Percentiles rank a stretch among this genome's conserved stretches.
These are phyloP conservation scores for Poeciliopsis turneri DNA, from an alignment of 2,797 vertebrate genomes.

Conservation along the genomic window DNA sequence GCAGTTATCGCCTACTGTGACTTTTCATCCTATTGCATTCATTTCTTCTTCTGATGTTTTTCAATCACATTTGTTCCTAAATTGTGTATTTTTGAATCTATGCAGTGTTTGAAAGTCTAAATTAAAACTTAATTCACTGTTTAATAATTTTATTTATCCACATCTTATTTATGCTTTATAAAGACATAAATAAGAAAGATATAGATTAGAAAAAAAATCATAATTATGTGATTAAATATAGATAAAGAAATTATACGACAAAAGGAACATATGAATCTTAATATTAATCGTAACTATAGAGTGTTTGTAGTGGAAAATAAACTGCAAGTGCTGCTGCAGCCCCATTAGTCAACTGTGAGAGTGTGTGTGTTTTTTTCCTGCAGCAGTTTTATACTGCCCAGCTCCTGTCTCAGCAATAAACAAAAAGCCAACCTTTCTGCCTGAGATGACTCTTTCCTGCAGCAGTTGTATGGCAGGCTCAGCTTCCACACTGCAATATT, in stretches of 20 bases:
- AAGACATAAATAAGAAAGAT: neutral
- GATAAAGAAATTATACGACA: conserved; percentile 12
- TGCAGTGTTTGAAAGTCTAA: neutral
- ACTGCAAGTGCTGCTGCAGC: conserved; percentile 43
- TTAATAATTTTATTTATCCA: neutral
- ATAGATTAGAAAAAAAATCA: neutral
- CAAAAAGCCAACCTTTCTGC: conserved; percentile 26
- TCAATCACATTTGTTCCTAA: neutral
- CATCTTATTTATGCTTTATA: neutral
- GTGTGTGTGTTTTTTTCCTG: conserved; percentile 30
- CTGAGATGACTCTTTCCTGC: conserved; percentile 25
- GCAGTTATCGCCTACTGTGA: neutral
- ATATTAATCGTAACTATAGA: neutral
- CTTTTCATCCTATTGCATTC: neutral
- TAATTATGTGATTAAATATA: neutral
- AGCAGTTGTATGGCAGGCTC: conserved; percentile 2
- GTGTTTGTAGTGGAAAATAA: conserved; percentile 20
- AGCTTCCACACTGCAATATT: neutral
- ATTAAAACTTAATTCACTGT: neutral
- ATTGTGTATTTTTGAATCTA: neutral
- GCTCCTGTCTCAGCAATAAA: conserved; percentile 16
- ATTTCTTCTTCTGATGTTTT: neutral
- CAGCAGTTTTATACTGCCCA: conserved; percentile 40
- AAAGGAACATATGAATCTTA: conserved; percentile 26
- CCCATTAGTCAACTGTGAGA: conserved; percentile 40